Base-by-base conservation (phyloP, 2,888 invertebrate genomes). In the Epinotia brunnichana region DNA sequence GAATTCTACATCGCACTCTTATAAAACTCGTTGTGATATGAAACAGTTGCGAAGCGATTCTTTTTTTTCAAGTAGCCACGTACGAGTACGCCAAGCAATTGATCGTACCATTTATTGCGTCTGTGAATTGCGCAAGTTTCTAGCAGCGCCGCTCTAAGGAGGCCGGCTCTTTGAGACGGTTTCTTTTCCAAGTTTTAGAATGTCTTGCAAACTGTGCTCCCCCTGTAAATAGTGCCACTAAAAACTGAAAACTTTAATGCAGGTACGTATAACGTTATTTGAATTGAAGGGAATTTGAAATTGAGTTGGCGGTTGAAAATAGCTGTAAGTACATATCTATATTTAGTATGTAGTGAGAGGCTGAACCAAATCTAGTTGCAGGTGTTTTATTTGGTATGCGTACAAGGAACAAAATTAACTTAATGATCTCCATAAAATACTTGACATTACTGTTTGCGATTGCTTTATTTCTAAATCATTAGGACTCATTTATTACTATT, bases 41-140 rank as follows among this genome's bases (percentile, higher is more conserved):
- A 79, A 81, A 82, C 81, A 79, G 75, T 72, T 80, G 77, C 79
- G 81, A 85, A 81, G 82, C 85, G 85, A 86, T 87, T 85, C 85
- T 86, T 87, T 86, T 85, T 84, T 86, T 83, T 85, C 83, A 53
- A 73, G 68, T 87, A 83, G 83, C 83, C 82, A 83, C 81, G 82
- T 77, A 80, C 83, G 82, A 81, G 82, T 77, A 80, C 83, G 82
- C 82, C 83, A 82, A 80, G 85, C 83, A 80, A 85, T 84, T 87
- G 87, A 89, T 89, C 89, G 87, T 83, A 81, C 86, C 90, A 90
- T 90, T 91, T 90, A 91, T 90, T 89, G 90, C 89, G 85, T 84
- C 85, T 82, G 81, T 83, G 86, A 86, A 89, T 85, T 85, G 88
- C 85, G 80, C 84, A 90, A 91, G 87, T 90, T 90, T 90, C 86